These are phyloP conservation scores for Mesaphorura yosii DNA, from an alignment of 1,140 invertebrate species.

Conservation along the genomic window DNA sequence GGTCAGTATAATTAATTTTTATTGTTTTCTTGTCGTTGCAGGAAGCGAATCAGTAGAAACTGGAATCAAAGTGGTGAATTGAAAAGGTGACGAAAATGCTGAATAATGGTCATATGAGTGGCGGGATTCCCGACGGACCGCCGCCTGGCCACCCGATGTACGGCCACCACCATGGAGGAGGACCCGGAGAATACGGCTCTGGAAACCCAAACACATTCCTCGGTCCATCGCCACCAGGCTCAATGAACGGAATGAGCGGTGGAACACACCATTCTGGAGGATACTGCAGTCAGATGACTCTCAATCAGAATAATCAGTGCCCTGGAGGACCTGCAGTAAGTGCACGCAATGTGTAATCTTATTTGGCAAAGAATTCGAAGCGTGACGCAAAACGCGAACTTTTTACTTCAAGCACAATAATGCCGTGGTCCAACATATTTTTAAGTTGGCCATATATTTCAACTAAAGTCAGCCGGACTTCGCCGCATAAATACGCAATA, in stretches of 20 bases:
- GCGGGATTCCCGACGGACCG: slow-evolving; percentile 6
- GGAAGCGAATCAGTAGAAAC: not conserved
- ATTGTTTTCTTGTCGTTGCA: not conserved
- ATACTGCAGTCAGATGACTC: slow-evolving; percentile 30
- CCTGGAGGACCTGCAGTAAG: slow-evolving; percentile 29
- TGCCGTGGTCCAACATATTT: no score
- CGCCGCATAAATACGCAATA: no score
- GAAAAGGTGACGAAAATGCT: slow-evolving; percentile 9
- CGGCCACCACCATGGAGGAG: not conserved
- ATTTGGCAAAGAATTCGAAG: not conserved
- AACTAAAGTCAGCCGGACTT: no score
- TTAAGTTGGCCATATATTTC: no score
- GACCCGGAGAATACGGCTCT: not conserved
- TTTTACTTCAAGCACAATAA: not conserved
- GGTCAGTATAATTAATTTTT: not conserved
- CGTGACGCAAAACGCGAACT: not conserved
- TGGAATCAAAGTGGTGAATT: slow-evolving; percentile 1
- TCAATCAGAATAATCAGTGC: slow-evolving; percentile 28
- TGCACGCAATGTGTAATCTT: no score
- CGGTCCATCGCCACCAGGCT: slow-evolving; percentile 11
- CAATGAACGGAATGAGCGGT: slow-evolving; percentile 25
- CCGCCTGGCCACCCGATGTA: slow-evolving; percentile 7
- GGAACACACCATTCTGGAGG: slow-evolving; percentile 28
- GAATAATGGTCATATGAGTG: slow-evolving; percentile 23
- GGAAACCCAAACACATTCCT: slow-evolving; percentile 13